These are phyloP conservation scores for Drosophila sturtevanti DNA, from an alignment of 1,140 invertebrate genomes.

Conservation along the genomic window DNA sequence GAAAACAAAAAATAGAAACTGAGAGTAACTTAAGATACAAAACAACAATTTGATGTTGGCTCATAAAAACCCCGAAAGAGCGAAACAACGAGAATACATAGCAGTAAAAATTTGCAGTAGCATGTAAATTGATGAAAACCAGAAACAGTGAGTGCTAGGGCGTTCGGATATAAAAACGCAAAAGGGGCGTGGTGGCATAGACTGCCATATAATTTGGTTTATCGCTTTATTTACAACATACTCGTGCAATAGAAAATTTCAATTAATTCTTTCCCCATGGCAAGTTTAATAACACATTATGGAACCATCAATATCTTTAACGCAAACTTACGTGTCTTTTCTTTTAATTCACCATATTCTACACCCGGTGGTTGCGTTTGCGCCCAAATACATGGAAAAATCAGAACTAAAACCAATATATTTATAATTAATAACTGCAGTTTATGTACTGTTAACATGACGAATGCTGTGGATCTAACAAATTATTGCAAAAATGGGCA, in stretches of 20 bases:
- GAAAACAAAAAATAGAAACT: slow-evolving; percentile 16
- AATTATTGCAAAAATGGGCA: not conserved
- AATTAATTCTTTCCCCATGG: slow-evolving; percentile 17
- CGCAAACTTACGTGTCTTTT: slow-evolving; percentile 35
- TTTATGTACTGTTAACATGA: slow-evolving; percentile 11
- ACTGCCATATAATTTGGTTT: slow-evolving; percentile 32
- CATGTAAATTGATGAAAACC: slow-evolving; percentile 55
- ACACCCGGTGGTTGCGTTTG: not conserved
- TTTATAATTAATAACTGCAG: slow-evolving; percentile 4
- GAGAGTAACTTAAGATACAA: slow-evolving; percentile 29
- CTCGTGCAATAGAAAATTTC: slow-evolving; percentile 6
- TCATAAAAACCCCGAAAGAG: slow-evolving; percentile 51
- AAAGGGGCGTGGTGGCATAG: not conserved
- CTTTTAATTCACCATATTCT: slow-evolving; percentile 12
- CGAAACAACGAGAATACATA: slow-evolving; percentile 40
- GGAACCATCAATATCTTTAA: slow-evolving; percentile 2
- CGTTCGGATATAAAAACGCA: not conserved
- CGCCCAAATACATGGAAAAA: slow-evolving; percentile 3
- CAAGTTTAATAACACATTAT: not conserved
- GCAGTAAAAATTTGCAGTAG: slow-evolving; percentile 40
- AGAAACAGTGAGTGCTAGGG: slow-evolving; percentile 1
- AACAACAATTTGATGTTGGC: slow-evolving; percentile 60
- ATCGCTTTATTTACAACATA: slow-evolving; percentile 33
- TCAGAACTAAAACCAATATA: slow-evolving; percentile 6
- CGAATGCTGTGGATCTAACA: not conserved